Conservation (phyloP, 2,797 vertebrate genomes). For the Crocodylus rhombifer region DNA sequence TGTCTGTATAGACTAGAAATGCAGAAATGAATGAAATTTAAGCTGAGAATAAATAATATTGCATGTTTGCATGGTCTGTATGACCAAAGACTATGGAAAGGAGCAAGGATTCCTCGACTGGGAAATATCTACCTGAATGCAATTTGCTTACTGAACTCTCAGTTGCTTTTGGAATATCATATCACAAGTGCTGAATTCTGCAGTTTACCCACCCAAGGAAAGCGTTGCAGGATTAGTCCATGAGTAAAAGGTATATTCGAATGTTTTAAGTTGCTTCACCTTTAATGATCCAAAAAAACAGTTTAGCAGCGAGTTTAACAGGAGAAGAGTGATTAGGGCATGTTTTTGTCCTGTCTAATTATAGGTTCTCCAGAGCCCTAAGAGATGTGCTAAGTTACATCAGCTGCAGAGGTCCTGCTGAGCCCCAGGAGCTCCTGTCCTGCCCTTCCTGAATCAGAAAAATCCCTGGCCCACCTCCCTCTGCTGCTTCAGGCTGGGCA, state of each 20-base stretch:
- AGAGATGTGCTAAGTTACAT: neutral
- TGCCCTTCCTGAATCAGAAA: neutral
- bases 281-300: neutral
- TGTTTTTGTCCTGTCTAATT: neutral
- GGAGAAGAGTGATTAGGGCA: neutral
- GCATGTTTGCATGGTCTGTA: neutral
- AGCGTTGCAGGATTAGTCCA: neutral
- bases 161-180: neutral
- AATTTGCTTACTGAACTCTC: neutral
- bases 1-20: neutral
- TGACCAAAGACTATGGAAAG: neutral
- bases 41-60: neutral
- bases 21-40: constrained; percentile 1
- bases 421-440: neutral
- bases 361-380: neutral
- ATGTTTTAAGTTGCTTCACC: neutral
- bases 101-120: neutral
- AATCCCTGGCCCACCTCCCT: neutral
- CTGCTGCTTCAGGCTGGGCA: neutral
- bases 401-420: neutral
- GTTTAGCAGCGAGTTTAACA: neutral
- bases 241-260: neutral
- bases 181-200: neutral
- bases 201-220: neutral
- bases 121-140: neutral